phyloP scores from a whole-genome alignment of 2,797 vertebrate species.

The Huso huso region DNA sequence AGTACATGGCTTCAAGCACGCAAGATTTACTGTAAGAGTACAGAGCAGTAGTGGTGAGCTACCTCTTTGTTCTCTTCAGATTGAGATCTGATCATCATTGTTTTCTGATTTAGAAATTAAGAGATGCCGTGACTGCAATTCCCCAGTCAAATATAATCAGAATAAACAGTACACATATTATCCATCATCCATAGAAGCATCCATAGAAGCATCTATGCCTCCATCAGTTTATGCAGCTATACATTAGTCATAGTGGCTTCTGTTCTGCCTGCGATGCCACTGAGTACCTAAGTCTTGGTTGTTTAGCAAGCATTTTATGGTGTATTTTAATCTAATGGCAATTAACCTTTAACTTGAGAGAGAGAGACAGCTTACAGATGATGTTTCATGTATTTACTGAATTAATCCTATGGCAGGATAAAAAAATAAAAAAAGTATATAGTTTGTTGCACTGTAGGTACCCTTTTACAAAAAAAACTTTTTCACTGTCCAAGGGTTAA shows the following conservation, averaged over 20 bases:
- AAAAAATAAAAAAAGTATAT: too few relatives aligned
- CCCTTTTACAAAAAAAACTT: too few relatives aligned
- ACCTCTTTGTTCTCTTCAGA: slow-evolving; percentile 44
- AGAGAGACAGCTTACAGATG: too few relatives aligned
- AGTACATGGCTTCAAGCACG: slow-evolving; percentile 27
- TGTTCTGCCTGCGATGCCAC: not conserved
- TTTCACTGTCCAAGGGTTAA: too few relatives aligned
- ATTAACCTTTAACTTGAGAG: too few relatives aligned
- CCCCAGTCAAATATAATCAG: slow-evolving; percentile 43
- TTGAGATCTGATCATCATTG: slow-evolving; percentile 41
- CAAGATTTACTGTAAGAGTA: slow-evolving; percentile 34
- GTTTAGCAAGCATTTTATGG: too few relatives aligned
- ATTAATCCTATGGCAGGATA: too few relatives aligned
- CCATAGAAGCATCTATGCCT: slow-evolving; percentile 48
- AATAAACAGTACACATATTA: slow-evolving; percentile 51
- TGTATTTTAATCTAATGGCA: too few relatives aligned
- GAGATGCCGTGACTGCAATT: slow-evolving; percentile 39
- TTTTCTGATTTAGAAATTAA: slow-evolving; percentile 43
- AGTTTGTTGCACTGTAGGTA: too few relatives aligned
- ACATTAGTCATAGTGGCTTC: not conserved
- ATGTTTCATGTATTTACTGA: too few relatives aligned
- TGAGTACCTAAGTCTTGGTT: too few relatives aligned
- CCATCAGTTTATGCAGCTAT: slow-evolving; percentile 4
- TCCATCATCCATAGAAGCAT: slow-evolving; percentile 43
- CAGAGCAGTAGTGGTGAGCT: slow-evolving; percentile 15